Conservation (phyloP, 2,888 invertebrate species). For the Drepana falcataria region DNA sequence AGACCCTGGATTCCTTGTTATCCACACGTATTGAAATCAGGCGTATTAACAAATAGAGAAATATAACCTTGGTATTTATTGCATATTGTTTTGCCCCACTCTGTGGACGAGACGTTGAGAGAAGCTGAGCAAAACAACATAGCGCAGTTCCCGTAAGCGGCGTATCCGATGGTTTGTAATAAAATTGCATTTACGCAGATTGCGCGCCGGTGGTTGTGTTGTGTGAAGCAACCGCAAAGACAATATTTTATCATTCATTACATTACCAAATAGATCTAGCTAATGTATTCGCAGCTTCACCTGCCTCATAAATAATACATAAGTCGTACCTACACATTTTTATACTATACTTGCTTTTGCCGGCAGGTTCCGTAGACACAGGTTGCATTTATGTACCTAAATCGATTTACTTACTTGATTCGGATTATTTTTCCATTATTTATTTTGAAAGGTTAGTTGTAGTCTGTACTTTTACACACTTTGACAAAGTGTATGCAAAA, state of each 20-base stretch:
- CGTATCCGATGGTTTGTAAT: constrained; percentile 36
- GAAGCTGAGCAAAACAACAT: constrained; percentile 22
- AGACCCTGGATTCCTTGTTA: neutral
- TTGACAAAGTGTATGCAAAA: too few species aligned
- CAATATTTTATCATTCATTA: constrained; percentile 57
- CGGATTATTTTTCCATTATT: too few species aligned
- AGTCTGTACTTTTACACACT: too few species aligned
- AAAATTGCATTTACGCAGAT: constrained; percentile 45
- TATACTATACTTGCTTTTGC: constrained; percentile 26
- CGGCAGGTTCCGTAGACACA: too few species aligned
- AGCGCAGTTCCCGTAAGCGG: constrained; percentile 27
- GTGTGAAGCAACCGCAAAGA: constrained; percentile 43
- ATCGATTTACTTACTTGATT: too few species aligned
- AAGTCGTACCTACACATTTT: constrained; percentile 15
- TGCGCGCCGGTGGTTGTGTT: constrained; percentile 17
- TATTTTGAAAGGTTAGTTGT: too few species aligned
- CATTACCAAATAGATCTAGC: constrained; percentile 43
- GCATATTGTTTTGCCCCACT: constrained; percentile 18
- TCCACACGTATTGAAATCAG: neutral
- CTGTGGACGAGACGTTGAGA: constrained; percentile 19
- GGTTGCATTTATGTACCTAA: too few species aligned
- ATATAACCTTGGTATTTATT: constrained; percentile 20
- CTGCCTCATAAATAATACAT: constrained; percentile 37
- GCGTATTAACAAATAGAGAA: constrained; percentile 14
- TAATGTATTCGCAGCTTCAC: constrained; percentile 44